A percentile compares a stretch with the other conserved stretches of the same genome.
Evolutionary conservation across 2,888 invertebrate genomes (phyloP).

Genomic region (Athalia rosae): DNA sequence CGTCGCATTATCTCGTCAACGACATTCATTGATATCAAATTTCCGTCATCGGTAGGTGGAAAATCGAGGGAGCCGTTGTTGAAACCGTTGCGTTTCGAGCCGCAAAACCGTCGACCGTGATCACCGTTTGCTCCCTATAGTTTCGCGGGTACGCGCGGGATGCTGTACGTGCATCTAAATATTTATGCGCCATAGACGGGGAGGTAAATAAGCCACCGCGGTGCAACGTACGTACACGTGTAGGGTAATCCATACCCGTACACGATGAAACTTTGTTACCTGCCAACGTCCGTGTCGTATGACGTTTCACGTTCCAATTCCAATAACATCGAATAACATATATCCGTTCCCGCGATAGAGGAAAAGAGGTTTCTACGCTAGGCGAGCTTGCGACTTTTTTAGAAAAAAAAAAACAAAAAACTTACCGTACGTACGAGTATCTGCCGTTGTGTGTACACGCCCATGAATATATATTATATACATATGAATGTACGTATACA

Average conservation of each 20-base stretch:
- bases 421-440: conserved; percentile 14
- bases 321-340: conserved; percentile 28
- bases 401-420: too few relatives aligned
- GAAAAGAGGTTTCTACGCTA: neutral
- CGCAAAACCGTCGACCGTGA: conserved; percentile 26
- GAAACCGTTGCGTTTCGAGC: conserved; percentile 21
- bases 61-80: neutral
- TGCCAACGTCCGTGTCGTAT: conserved; percentile 17
- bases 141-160: neutral
- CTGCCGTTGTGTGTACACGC: neutral
- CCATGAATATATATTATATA: neutral
- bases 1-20: conserved; percentile 13
- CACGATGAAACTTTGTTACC: conserved; percentile 37
- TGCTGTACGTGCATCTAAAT: too few relatives aligned
- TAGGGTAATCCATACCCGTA: neutral
- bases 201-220: too few relatives aligned
- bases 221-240: too few relatives aligned
- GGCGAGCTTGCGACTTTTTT: neutral
- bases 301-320: conserved; percentile 31
- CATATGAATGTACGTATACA: neutral
- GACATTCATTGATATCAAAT: conserved; percentile 20
- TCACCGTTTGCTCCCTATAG: conserved; percentile 10
- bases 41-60: conserved; percentile 1
- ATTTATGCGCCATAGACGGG: too few relatives aligned
- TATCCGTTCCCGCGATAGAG: neutral